phyloP scores from a whole-genome alignment of 64 coral and sea anemone species.

The Orbicella faveolata region DNA sequence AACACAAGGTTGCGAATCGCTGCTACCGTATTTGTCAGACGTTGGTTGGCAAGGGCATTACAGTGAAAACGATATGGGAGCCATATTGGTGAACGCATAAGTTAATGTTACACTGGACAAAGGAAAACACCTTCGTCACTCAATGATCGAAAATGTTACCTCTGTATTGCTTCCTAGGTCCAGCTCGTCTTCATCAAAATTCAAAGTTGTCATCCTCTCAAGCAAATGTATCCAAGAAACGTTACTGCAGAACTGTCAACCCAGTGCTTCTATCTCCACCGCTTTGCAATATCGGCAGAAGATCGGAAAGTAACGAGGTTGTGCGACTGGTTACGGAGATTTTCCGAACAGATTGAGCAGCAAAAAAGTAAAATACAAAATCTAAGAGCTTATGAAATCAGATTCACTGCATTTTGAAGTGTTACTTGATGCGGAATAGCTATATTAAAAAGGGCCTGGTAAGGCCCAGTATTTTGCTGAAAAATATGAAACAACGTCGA shows the following conservation, averaged over 20 bases:
- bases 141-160: constrained; percentile 21
- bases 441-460: too few species aligned
- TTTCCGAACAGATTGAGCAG: too few species aligned
- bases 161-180: constrained; percentile 26
- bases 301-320: not conserved
- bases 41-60: constrained; percentile 5
- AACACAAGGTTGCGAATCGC: not conserved
- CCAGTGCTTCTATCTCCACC: not conserved
- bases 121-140: not conserved
- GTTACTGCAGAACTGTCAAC: not conserved
- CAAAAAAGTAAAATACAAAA: too few species aligned
- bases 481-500: not conserved
- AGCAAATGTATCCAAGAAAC: constrained; percentile 1
- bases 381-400: too few species aligned
- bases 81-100: constrained; percentile 38
- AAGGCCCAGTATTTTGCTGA: not conserved
- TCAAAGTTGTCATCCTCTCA: constrained; percentile 65
- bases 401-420: too few species aligned
- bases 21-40: not conserved
- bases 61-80: constrained; percentile 40
- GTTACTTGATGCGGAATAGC: too few species aligned
- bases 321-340: not conserved
- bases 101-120: not conserved
- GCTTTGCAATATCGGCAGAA: constrained; percentile 12
- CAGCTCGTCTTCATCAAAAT: constrained; percentile 63